Conservation (phyloP, 2,113 vertebrate genomes). For the Balaenoptera acutorostrata region DNA sequence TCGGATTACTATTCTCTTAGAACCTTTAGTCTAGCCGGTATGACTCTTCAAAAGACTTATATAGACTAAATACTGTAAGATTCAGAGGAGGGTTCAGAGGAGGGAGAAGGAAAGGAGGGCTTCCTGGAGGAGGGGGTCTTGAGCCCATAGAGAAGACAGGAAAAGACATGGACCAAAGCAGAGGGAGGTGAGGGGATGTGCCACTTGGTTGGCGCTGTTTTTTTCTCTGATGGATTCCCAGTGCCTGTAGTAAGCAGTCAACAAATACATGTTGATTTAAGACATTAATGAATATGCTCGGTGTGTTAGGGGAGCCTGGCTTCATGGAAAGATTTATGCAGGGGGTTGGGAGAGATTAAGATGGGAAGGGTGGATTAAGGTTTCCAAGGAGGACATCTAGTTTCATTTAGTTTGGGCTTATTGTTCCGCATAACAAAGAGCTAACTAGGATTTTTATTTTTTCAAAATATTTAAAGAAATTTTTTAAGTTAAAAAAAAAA, state of each 20-base stretch:
- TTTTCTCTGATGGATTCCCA: background rate
- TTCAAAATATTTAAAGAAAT: slow-evolving; percentile 31
- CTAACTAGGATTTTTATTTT: slow-evolving; percentile 35
- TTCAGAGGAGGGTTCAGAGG: background rate
- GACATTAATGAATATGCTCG: background rate
- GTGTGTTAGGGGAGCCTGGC: background rate
- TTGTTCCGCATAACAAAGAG: background rate
- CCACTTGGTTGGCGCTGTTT: background rate
- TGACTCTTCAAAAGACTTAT: background rate
- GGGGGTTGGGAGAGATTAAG: background rate
- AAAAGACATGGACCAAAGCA: background rate
- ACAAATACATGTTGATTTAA: background rate
- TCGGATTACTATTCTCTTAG: background rate
- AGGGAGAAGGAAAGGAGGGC: background rate
- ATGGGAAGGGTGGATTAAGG: background rate
- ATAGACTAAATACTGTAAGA: background rate
- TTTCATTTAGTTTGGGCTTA: background rate
- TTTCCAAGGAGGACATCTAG: background rate
- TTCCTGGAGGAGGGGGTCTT: background rate
- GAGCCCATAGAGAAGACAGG: background rate
- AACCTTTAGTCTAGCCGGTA: background rate
- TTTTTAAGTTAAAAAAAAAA: slow-evolving; percentile 43
- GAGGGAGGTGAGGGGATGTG: background rate
- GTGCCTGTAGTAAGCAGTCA: background rate
- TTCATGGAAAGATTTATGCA: background rate